These are phyloP conservation scores for Delia radicum DNA, from an alignment of 1,140 invertebrate genomes.

Conservation along the genomic window DNA sequence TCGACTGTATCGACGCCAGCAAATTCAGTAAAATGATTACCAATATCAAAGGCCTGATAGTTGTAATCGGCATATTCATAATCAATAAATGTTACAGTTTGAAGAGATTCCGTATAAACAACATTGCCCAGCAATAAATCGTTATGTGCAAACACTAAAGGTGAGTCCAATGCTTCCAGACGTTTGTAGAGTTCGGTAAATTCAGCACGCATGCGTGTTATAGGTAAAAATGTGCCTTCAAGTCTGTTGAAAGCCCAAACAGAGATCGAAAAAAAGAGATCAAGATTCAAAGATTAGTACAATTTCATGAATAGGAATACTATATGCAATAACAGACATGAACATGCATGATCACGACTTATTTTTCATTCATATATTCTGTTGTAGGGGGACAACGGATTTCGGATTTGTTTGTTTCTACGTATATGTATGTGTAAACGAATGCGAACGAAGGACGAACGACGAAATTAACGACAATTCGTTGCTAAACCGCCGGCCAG, in stretches of 20 bases:
- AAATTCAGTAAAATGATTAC: conserved; percentile 98
- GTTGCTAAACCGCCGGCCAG: neutral
- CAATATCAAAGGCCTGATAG: conserved; percentile 95
- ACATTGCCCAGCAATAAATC: conserved; percentile 95
- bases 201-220: conserved; percentile 69
- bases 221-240: conserved; percentile 66
- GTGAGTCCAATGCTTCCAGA: conserved; percentile 68
- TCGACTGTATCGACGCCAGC: conserved; percentile 82
- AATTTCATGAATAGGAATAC: neutral
- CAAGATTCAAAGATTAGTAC: neutral
- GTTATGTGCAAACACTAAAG: conserved; percentile 96
- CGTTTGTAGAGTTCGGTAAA: conserved; percentile 67
- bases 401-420: neutral
- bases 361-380: neutral
- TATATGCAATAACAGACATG: neutral
- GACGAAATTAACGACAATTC: neutral
- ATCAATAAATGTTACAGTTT: conserved; percentile 90
- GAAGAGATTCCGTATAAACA: conserved; percentile 73
- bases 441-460: conserved; percentile 12
- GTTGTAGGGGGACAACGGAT: neutral
- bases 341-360: conserved; percentile 1
- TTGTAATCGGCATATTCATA: conserved; percentile 95
- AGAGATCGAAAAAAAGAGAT: neutral
- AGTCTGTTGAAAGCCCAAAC: conserved; percentile 60
- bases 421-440: neutral